Percentiles rank a stretch among this genome's conserved stretches.
Conservation (phyloP, 2,113 vertebrate species). For the Petrocephalus microphthalmus region DNA sequence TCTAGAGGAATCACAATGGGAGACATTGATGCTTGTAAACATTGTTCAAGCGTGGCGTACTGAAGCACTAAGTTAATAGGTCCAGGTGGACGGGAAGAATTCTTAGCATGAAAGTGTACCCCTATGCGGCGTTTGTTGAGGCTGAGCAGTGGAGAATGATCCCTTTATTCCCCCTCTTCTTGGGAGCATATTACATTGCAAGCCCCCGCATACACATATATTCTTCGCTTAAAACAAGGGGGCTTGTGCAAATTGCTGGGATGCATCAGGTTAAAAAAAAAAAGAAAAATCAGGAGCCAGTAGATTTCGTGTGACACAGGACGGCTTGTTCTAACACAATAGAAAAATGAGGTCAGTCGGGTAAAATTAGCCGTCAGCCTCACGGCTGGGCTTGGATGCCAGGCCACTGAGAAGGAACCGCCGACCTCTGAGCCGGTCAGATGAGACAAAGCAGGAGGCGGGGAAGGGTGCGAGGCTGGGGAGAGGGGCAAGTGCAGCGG, state of each 20-base stretch:
- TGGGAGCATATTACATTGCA: slow-evolving; percentile 56
- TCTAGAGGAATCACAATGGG: background rate
- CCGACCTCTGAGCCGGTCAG: slow-evolving; percentile 27
- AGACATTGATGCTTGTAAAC: slow-evolving; percentile 5
- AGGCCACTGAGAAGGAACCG: slow-evolving; percentile 34
- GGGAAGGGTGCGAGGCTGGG: background rate
- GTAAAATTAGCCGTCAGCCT: slow-evolving; percentile 45
- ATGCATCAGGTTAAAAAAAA: slow-evolving; percentile 36
- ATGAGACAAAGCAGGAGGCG: slow-evolving; percentile 14
- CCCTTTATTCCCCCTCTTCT: slow-evolving; percentile 55
- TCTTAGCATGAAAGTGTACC: slow-evolving; percentile 58
- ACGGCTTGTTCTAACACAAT: slow-evolving; percentile 50
- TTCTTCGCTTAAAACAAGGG: slow-evolving; percentile 36
- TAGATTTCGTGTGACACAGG: slow-evolving; percentile 48
- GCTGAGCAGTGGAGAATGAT: slow-evolving; percentile 58
- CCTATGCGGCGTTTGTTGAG: slow-evolving; percentile 47
- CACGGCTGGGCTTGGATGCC: slow-evolving; percentile 39
- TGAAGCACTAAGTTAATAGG: slow-evolving; percentile 64
- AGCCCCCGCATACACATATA: slow-evolving; percentile 52
- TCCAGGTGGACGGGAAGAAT: slow-evolving; percentile 64
- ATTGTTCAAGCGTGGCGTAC: slow-evolving; percentile 44
- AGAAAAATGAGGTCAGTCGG: slow-evolving; percentile 45
- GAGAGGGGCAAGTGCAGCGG: background rate
- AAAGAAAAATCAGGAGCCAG: slow-evolving; percentile 30
- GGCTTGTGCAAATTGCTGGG: slow-evolving; percentile 27